Percentiles rank a stretch among this genome's conserved stretches.
Conservation (phyloP, 2,113 vertebrate species). For the Mormyrus lacerda region DNA sequence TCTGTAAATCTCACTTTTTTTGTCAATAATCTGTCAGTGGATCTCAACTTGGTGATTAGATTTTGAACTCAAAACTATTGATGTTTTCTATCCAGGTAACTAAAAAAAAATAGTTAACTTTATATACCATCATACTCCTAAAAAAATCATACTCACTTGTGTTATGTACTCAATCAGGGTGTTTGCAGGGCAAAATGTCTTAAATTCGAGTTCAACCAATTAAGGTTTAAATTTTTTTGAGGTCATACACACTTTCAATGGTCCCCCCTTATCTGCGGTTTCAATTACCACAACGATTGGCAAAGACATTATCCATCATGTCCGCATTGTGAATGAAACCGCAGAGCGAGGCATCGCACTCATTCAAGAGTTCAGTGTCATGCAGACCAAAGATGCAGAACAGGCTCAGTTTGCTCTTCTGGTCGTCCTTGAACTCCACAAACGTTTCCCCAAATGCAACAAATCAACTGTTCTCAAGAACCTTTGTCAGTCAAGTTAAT, state of each 20-base stretch:
- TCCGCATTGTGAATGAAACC: too few relatives aligned
- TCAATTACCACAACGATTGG: neutral
- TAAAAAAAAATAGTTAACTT: neutral
- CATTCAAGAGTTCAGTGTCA: too few relatives aligned
- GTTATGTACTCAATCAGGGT: neutral
- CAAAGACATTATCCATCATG: too few relatives aligned
- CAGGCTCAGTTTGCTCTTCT: too few relatives aligned
- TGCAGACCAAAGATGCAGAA: too few relatives aligned
- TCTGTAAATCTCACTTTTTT: neutral
- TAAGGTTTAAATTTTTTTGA: neutral
- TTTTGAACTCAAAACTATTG: neutral
- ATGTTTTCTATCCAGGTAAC: neutral
- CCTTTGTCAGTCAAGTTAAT: too few relatives aligned
- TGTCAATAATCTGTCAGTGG: neutral
- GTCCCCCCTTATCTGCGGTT: neutral
- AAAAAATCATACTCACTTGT: too few relatives aligned
- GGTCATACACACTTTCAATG: neutral
- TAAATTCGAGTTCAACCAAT: neutral
- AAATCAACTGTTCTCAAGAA: too few relatives aligned
- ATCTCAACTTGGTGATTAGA: neutral
- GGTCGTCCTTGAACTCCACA: too few relatives aligned
- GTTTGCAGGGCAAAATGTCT: neutral
- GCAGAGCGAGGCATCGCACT: too few relatives aligned
- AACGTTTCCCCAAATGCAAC: too few relatives aligned
- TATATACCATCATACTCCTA: neutral